Conservation (phyloP, 2,888 invertebrate genomes). For the Platycheirus albimanus region DNA sequence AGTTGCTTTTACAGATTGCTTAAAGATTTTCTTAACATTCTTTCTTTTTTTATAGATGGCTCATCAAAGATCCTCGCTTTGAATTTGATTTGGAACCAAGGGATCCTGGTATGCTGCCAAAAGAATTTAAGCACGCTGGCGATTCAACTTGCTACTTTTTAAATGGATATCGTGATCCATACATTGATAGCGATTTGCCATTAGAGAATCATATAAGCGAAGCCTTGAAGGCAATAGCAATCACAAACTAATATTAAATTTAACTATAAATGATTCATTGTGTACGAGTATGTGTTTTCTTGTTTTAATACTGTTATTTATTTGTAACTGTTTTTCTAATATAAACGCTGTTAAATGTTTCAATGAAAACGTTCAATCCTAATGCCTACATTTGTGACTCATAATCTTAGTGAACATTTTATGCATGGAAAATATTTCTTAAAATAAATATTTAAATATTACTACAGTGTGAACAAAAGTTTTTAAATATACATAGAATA, state of each 20-base stretch:
- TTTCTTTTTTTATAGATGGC: constrained; percentile 85
- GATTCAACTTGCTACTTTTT: constrained; percentile 94
- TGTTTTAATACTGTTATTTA: no score
- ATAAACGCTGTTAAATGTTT: no score
- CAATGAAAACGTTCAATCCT: no score
- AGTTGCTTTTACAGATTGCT: constrained; percentile 81
- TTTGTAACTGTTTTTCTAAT: no score
- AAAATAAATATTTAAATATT: no score
- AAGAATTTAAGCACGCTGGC: constrained; percentile 91
- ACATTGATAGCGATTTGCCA: constrained; percentile 85
- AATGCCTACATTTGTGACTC: no score
- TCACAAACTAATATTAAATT: constrained; percentile 58
- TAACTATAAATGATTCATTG: no score
- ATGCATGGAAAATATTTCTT: no score
- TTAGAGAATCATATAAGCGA: constrained; percentile 82
- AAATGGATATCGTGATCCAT: constrained; percentile 89
- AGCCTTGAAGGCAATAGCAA: constrained; percentile 80
- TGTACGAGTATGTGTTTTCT: no score
- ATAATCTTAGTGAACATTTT: no score
- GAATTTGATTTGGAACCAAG: constrained; percentile 87
- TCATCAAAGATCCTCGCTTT: constrained; percentile 90
- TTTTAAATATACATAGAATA: no score
- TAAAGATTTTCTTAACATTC: background rate
- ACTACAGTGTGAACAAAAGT: no score
- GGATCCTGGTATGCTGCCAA: constrained; percentile 90